Evolutionary conservation across 2,888 invertebrate genomes (phyloP), one percentile per base, ranked within the genome.

Genomic region (Watsonalla cultraria): DNA sequence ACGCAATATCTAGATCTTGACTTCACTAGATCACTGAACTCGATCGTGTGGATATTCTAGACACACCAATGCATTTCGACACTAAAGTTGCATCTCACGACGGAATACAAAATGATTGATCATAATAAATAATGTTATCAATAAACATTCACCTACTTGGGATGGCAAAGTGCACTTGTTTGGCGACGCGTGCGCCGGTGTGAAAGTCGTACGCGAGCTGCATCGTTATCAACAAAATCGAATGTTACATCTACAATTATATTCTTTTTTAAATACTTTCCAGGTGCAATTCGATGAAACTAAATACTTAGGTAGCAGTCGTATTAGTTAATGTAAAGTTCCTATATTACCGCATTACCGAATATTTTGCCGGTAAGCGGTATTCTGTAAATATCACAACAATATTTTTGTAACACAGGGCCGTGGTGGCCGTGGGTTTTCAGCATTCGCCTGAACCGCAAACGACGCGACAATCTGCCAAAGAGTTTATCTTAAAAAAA

Each of bases 161-260:
- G 70, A 74, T 81, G 79, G 72, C 76, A 66, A 65, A 70, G 68
- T 73, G 72, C 67, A 68, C 62, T 60, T 60, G 47, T 45, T 56
- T 54, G 57, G 55, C 52, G 57, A 68, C 65, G 78, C 80, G 78
- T 78, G 77, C 72, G 66, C 14, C 52, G 86, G 13, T 49, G 49
- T 59, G 87, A 86, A 87, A 87, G 87, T 82, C 61, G 72, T 68
- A 81, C 84, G 82, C 70, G 79, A 58, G 54, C 52, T 55, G 83
- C 75, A 83, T 86, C 64, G 51, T 60, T 57, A 58, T 24, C 24
- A 24, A 24, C 24, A 24, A 24, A 24, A 24, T 24, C 24, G 24
- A 24, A 24, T 24, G 24, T 24, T 24, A 24, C 24, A 24, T 24
- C 24, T 24, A 4, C 24, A 24, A 24, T n/a, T n/a, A n/a, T 24